phyloP scores from a whole-genome alignment of 2,888 invertebrate genomes.

The Ceraclea dissimilis region DNA sequence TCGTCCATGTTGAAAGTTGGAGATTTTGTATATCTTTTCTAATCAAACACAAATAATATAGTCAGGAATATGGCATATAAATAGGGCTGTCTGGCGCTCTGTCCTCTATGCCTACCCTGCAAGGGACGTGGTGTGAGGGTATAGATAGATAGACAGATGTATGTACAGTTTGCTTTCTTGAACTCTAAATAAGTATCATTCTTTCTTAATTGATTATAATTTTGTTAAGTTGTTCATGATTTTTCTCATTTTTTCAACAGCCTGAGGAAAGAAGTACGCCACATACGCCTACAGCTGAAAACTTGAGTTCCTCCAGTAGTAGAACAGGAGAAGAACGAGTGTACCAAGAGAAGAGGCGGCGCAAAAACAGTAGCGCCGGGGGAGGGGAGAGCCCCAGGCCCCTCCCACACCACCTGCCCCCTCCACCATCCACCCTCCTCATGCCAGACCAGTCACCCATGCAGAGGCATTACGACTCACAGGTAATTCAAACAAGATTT shows the following conservation, averaged over 20 bases:
- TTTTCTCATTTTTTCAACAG: constrained; percentile 29
- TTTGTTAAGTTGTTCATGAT: too few relatives aligned
- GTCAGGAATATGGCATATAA: too few relatives aligned
- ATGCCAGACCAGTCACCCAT: constrained; percentile 19
- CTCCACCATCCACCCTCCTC: constrained; percentile 17
- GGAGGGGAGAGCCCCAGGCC: constrained; percentile 26
- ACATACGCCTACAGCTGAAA: constrained; percentile 39
- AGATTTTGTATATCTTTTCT: too few relatives aligned
- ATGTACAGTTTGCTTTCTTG: too few relatives aligned
- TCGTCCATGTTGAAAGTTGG: too few relatives aligned
- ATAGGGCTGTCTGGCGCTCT: too few relatives aligned
- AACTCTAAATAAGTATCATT: too few relatives aligned
- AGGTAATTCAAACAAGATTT: constrained; percentile 16
- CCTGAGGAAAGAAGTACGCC: constrained; percentile 46
- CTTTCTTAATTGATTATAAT: too few relatives aligned
- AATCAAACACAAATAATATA: too few relatives aligned
- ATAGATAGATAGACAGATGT: too few relatives aligned
- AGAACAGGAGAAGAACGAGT: constrained; percentile 40
- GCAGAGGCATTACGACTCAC: constrained; percentile 22
- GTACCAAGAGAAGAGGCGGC: constrained; percentile 38
- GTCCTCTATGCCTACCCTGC: too few relatives aligned
- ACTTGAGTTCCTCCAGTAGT: constrained; percentile 39
- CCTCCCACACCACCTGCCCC: constrained; percentile 15
- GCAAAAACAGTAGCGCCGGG: constrained; percentile 40
- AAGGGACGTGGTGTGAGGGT: too few relatives aligned